phyloP scores from a whole-genome alignment of 2,888 invertebrate species.

The Dichetophora obliterata region DNA sequence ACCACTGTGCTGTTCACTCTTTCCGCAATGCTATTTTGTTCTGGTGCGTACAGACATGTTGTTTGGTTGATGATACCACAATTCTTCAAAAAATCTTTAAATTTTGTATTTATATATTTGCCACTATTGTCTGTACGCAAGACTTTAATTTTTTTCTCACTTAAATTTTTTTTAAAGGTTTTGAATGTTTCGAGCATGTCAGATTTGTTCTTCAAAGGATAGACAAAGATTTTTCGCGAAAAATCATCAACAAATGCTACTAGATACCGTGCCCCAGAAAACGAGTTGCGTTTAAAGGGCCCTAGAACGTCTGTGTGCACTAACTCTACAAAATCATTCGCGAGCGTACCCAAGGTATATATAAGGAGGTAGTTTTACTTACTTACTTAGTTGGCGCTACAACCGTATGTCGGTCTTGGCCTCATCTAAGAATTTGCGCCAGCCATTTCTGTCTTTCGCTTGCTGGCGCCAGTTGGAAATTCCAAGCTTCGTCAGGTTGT shows the following conservation, averaged over 20 bases:
- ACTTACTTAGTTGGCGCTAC: too few species aligned
- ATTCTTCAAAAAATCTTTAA: conserved; percentile 29
- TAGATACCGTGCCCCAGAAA: conserved; percentile 61
- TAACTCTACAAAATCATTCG: conserved; percentile 53
- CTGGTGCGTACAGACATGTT: conserved; percentile 39
- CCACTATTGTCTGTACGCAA: too few species aligned
- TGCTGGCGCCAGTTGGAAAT: too few species aligned
- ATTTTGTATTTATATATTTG: conserved; percentile 37
- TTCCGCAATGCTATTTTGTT: conserved; percentile 44
- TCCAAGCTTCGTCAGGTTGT: too few species aligned
- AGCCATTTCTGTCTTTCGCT: too few species aligned
- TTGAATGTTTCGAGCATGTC: too few species aligned
- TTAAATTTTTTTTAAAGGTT: too few species aligned
- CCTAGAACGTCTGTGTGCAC: conserved; percentile 64
- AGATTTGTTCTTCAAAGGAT: conserved; percentile 40
- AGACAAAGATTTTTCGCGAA: conserved; percentile 46
- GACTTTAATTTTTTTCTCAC: too few species aligned
- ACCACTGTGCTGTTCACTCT: conserved; percentile 50
- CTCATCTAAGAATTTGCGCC: too few species aligned
- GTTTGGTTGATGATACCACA: conserved; percentile 39
- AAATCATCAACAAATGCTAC: conserved; percentile 63
- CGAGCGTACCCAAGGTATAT: conserved; percentile 47
- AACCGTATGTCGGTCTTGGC: too few species aligned
- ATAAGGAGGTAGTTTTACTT: too few species aligned
- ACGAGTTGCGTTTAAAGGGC: conserved; percentile 59